These are phyloP conservation scores for Andricus quercusramuli DNA, from an alignment of 2,888 invertebrate genomes.

Conservation along the genomic window DNA sequence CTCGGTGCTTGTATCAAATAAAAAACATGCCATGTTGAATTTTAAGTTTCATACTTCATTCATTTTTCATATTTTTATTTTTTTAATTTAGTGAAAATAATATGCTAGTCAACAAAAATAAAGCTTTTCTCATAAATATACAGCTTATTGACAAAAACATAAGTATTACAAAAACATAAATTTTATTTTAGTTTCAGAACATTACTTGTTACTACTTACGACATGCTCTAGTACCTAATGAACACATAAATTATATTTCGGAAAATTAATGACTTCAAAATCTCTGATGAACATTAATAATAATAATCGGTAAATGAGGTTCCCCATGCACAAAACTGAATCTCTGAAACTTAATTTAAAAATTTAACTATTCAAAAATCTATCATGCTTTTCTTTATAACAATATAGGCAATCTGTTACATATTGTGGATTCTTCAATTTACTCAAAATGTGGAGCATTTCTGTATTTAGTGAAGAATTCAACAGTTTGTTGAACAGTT, in stretches of 20 bases:
- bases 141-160: no score
- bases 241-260: not conserved
- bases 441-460: not conserved
- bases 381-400: not conserved
- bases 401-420: not conserved
- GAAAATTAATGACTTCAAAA: no score
- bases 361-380: not conserved
- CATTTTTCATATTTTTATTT: no score
- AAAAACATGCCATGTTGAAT: no score
- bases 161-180: not conserved
- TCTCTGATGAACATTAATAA: not conserved
- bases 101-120: no score
- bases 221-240: not conserved
- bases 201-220: not conserved
- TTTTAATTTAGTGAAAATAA: no score
- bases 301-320: not conserved
- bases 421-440: not conserved
- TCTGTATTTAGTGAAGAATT: no score
- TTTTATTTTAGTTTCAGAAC: not conserved
- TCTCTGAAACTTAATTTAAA: not conserved
- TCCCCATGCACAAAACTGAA: not conserved
- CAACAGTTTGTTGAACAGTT: no score
- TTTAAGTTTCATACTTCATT: no score
- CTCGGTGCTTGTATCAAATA: no score
- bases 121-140: no score